A percentile compares a stretch with the other conserved stretches of the same genome.
Conservation (phyloP, 2,888 invertebrate species). For the Endomychus coccineus region DNA sequence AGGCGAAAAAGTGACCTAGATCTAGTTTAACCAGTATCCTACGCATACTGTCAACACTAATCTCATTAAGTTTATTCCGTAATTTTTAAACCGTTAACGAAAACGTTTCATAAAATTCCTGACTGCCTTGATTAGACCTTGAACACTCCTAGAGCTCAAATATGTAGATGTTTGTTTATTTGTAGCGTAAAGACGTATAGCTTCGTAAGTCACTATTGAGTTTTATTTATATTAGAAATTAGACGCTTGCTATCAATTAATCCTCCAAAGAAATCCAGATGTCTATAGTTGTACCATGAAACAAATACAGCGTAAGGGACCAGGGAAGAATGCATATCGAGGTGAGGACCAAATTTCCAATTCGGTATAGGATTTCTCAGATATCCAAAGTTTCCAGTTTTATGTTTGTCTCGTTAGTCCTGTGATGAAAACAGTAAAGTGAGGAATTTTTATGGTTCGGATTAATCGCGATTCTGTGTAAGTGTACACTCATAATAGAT, state of each 20-base stretch:
- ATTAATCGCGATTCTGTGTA: no score
- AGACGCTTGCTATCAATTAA: conserved; percentile 10
- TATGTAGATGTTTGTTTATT: conserved; percentile 35
- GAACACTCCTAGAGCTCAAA: conserved; percentile 34
- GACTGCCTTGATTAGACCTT: conserved; percentile 38
- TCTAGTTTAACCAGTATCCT: conserved; percentile 28
- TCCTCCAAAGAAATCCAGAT: conserved; percentile 1
- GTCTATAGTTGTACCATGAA: no score
- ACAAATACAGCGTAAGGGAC: neutral
- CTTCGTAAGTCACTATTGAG: no score
- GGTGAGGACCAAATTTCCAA: no score
- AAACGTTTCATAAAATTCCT: conserved; percentile 37
- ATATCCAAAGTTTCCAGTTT: no score
- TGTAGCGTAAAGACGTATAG: conserved; percentile 21
- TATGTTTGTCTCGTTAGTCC: no score
- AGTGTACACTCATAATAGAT: no score
- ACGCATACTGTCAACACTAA: conserved; percentile 33
- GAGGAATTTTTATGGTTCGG: no score
- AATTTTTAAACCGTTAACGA: conserved; percentile 36
- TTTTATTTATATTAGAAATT: conserved; percentile 22
- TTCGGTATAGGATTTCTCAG: no score
- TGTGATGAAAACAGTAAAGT: no score
- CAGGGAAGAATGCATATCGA: no score
- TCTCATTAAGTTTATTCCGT: conserved; percentile 36
- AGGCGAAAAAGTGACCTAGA: conserved; percentile 29